Conservation (phyloP, 2,113 vertebrate species). For the Ifrita kowaldi region DNA sequence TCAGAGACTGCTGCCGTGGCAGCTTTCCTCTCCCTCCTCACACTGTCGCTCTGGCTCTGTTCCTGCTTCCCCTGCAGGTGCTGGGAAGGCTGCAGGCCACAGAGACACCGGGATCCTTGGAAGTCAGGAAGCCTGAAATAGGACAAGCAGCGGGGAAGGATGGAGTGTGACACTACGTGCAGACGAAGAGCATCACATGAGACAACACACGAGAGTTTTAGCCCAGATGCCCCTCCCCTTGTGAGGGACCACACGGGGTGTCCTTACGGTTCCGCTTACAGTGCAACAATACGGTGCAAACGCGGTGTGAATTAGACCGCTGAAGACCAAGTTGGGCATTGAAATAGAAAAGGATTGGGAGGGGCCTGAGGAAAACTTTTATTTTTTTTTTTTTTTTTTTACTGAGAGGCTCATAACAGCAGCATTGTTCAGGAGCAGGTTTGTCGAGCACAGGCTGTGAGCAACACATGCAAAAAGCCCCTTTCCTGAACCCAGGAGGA, state of each 20-base stretch:
- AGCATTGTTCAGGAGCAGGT: background rate
- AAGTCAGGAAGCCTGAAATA: background rate
- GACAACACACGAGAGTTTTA: background rate
- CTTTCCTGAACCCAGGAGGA: background rate
- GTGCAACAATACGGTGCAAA: background rate
- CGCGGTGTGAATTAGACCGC: fast-evolving
- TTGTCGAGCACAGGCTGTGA: background rate
- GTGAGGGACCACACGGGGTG: background rate
- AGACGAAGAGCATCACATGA: background rate
- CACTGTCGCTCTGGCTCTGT: fast-evolving
- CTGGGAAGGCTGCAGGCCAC: background rate
- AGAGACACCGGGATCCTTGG: background rate
- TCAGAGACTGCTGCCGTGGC: background rate
- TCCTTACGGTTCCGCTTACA: background rate
- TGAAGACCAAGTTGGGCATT: background rate
- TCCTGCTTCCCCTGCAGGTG: background rate
- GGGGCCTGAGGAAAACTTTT: background rate
- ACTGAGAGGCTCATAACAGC: background rate
- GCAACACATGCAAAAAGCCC: background rate
- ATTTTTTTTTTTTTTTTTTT: background rate
- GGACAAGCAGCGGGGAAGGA: background rate
- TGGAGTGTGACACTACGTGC: fast-evolving
- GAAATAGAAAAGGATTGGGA: background rate
- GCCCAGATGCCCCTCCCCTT: background rate
- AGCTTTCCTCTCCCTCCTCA: background rate